Base-by-base conservation (phyloP, 2,113 vertebrate species). In the Cairina moschata region DNA sequence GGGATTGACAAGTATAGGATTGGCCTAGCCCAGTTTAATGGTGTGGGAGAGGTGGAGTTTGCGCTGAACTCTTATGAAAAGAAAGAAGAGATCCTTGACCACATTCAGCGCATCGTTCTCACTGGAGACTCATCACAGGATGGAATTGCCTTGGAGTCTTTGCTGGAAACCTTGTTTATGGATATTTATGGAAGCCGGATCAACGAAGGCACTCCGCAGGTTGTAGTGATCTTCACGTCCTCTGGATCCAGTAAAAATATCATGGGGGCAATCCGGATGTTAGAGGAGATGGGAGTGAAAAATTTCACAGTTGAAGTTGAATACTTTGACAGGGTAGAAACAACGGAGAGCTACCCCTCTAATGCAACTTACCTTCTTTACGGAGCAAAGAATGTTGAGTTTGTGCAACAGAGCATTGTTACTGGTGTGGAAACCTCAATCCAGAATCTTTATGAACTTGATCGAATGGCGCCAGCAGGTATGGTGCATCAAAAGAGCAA, bases 21-120 rank as follows among this genome's bases (percentile, higher is more conserved):
- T 13, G 98, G 98, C 17, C 52, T 99, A 95, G 98, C 98, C 38
- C 98, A 98, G 90, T 99, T 98, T 18, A 91, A 97, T 3, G 40
- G 32, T 11, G 54, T 92, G 8, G 73, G 93, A 18, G 95, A 94
- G 22, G 95, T 90, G 3, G 98, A 98, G n/a, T 99, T 99, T 80
- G 83, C 95, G 20, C 91, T 99, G 29, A 98, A 98, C 13, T 77
- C 77, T 8, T 91, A 96, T 68, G 60, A 97, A 91, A 98, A 72
- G 63, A 98, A 91, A 86, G 71, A 96, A 22, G 88, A 98, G 34
- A 81, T 87, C 18, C 25, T 63, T 7, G 18, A 17, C 2, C 96
- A 95, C 11, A 5, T 99, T 9, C 96, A 31, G n/a, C 55, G 48
- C 11, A 86, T 9, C 13, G 95, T 98, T 18, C 94, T 85, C 9